phyloP scores from a whole-genome alignment of 2,888 invertebrate genomes.

The Torymus tubicola region DNA sequence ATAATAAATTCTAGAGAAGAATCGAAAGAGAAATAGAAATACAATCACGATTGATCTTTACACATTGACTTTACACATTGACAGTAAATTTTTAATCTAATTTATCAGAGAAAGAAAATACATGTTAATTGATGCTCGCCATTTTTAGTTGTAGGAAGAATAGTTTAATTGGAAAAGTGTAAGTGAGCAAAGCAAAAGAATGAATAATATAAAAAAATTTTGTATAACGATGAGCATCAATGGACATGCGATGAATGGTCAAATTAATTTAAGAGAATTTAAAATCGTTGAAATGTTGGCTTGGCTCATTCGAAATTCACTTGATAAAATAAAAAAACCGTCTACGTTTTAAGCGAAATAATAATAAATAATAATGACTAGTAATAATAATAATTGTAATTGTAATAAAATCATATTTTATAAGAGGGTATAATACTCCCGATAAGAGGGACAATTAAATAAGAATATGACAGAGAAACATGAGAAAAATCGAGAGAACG shows the following conservation, averaged over 20 bases:
- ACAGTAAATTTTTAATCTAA: background rate
- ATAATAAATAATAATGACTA: slow-evolving; percentile 58
- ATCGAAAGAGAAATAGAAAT: slow-evolving; percentile 6
- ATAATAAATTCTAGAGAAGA: background rate
- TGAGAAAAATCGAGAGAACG: slow-evolving; percentile 50
- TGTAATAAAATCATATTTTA: slow-evolving; percentile 73
- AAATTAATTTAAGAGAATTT: slow-evolving; percentile 5
- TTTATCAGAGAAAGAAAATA: background rate
- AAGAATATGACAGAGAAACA: slow-evolving; percentile 43
- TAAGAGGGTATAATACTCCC: slow-evolving; percentile 70
- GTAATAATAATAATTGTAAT: slow-evolving; percentile 64
- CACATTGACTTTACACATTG: background rate
- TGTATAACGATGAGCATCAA: slow-evolving; percentile 14
- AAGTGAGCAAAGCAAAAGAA: slow-evolving; percentile 25
- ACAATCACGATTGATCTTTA: slow-evolving; percentile 6
- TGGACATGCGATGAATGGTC: background rate
- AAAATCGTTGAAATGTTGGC: slow-evolving; percentile 22
- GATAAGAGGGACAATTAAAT: slow-evolving; percentile 47
- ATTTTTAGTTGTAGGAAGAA: background rate
- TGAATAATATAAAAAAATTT: slow-evolving; percentile 4
- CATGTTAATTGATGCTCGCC: background rate
- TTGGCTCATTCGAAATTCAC: slow-evolving; percentile 38
- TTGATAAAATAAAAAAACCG: slow-evolving; percentile 56
- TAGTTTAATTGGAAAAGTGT: background rate
- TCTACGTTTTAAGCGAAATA: slow-evolving; percentile 66